Conservation (phyloP, 2,888 invertebrate genomes). For the Imbricaverruca yamaguchii region DNA sequence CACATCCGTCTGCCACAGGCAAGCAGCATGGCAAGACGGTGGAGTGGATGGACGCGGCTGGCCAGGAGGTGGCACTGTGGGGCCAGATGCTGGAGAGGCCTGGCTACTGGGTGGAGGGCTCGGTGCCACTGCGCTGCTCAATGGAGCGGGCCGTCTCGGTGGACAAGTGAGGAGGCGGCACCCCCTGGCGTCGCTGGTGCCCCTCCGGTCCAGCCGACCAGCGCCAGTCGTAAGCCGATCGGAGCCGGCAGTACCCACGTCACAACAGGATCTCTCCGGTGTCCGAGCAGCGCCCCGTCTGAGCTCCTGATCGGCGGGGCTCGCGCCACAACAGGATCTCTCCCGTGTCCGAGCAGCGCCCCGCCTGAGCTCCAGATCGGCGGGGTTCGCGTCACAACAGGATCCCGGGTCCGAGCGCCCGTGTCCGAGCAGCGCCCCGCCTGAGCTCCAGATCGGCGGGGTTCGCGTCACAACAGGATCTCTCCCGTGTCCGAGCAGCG, state of each 20-base stretch:
- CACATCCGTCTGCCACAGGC: not conserved
- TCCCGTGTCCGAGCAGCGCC: not conserved
- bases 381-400: not conserved
- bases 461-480: too few species aligned
- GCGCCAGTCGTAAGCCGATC: too few species aligned
- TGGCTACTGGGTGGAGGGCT: constrained; percentile 96
- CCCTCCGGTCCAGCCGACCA: too few species aligned
- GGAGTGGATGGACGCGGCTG: constrained; percentile 85
- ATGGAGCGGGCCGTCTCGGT: constrained; percentile 22
- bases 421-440: not conserved
- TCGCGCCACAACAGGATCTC: not conserved
- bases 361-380: not conserved
- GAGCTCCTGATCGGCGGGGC: too few species aligned
- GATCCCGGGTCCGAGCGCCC: not conserved
- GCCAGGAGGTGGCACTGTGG: constrained; percentile 85
- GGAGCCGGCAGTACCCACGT: not conserved
- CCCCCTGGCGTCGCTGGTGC: too few species aligned
- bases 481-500: too few species aligned
- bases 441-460: too few species aligned
- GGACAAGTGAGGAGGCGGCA: not conserved
- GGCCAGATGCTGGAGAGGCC: constrained; percentile 88
- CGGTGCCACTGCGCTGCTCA: constrained; percentile 66
- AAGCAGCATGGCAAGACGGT: constrained; percentile 3
- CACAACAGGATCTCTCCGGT: not conserved
- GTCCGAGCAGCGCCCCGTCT: not conserved